A percentile compares a stretch with the other conserved stretches of the same genome.
Evolutionary conservation across 2,888 invertebrate genomes (phyloP).

Genomic region (Plemyria rubiginata): DNA sequence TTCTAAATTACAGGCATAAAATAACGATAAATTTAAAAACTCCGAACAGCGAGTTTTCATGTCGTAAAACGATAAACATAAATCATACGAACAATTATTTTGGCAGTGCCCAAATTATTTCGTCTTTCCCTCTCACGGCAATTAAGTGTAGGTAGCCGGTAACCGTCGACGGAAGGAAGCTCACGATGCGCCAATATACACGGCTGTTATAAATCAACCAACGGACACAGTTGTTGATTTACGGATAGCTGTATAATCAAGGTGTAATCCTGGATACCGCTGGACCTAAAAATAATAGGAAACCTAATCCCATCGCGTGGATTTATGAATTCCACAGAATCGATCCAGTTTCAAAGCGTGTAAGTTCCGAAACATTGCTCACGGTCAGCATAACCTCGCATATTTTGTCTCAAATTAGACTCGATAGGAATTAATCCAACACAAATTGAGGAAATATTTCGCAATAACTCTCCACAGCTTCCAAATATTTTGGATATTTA

Average conservation of each 20-base stretch:
- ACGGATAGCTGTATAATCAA: slow-evolving; percentile 57
- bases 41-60: slow-evolving; percentile 59
- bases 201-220: slow-evolving; percentile 61
- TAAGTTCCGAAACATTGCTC: slow-evolving; percentile 17
- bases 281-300: slow-evolving; percentile 18
- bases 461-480: slow-evolving; percentile 44
- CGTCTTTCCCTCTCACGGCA: slow-evolving; percentile 62
- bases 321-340: slow-evolving; percentile 13
- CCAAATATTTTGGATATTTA: slow-evolving; percentile 44
- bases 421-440: slow-evolving; percentile 48
- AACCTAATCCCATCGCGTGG: background rate
- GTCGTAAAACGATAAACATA: slow-evolving; percentile 65
- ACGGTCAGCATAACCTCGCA: slow-evolving; percentile 32
- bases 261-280: slow-evolving; percentile 36
- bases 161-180: slow-evolving; percentile 61
- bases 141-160: slow-evolving; percentile 58
- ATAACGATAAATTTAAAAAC: slow-evolving; percentile 65
- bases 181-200: slow-evolving; percentile 63
- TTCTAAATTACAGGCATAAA: slow-evolving; percentile 58
- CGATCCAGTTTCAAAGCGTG: slow-evolving; percentile 6
- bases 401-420: slow-evolving; percentile 42
- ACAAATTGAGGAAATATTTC: slow-evolving; percentile 47
- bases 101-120: slow-evolving; percentile 62
- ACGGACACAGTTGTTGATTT: slow-evolving; percentile 65
- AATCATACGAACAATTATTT: slow-evolving; percentile 65